Evolutionary conservation across 1,140 invertebrate species (phyloP).

Genomic region (Myzus persicae): DNA sequence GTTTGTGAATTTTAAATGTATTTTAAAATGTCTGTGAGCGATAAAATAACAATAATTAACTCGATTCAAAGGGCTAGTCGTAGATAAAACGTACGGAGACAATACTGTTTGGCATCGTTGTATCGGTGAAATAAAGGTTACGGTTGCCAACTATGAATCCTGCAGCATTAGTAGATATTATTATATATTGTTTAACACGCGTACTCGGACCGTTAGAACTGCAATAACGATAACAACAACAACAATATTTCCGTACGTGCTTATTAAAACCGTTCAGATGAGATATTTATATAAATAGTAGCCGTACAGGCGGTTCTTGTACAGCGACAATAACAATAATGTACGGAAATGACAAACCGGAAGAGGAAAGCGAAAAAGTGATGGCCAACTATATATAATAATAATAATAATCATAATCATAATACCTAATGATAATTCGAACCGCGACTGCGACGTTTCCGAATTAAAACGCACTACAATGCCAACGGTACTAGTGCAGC

Average conservation of each 20-base stretch:
- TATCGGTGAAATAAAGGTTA: neutral
- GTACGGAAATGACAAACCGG: neutral
- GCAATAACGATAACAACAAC: conserved; percentile 4
- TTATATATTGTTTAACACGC: neutral
- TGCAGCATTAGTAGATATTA: neutral
- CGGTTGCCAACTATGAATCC: neutral
- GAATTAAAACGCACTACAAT: conserved; percentile 27
- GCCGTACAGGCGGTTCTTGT: neutral
- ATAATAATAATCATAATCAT: neutral
- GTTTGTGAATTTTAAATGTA: neutral
- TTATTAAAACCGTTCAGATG: neutral
- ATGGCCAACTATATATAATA: neutral
- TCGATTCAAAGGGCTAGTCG: neutral
- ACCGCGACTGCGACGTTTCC: neutral
- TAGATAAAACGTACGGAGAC: neutral
- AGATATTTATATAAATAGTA: neutral
- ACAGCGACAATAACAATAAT: neutral
- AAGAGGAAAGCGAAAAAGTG: neutral
- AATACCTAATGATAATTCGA: neutral
- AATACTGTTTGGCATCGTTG: neutral
- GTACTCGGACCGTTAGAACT: neutral
- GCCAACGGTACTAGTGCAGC: neutral
- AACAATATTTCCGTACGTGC: neutral
- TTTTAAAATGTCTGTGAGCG: neutral
- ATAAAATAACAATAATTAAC: neutral